Evolutionary conservation across 2,113 vertebrate species (phyloP).

Genomic region (Zosterops lateralis): DNA sequence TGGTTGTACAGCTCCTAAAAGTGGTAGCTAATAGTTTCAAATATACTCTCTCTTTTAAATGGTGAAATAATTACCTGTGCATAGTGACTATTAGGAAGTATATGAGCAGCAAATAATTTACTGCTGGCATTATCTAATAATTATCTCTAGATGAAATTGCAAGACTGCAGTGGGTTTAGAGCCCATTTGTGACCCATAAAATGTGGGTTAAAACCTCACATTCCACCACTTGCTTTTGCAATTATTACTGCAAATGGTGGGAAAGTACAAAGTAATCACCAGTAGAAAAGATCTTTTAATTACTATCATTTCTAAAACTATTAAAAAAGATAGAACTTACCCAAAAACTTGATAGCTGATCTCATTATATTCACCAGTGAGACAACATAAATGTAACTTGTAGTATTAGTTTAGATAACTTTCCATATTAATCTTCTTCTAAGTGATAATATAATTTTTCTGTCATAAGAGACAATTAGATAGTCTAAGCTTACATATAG

Average conservation of each 20-base stretch:
- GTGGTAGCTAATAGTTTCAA: neutral
- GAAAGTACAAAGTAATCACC: constrained; percentile 47
- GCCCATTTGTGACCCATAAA: constrained; percentile 76
- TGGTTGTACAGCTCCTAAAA: neutral
- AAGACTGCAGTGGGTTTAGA: constrained; percentile 73
- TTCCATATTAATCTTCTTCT: neutral
- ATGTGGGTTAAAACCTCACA: constrained; percentile 68
- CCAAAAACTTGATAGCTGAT: neutral
- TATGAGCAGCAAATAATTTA: constrained; percentile 71
- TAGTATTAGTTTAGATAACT: neutral
- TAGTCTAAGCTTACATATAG: neutral
- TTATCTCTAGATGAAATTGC: constrained; percentile 74
- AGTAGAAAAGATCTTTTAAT: constrained; percentile 32
- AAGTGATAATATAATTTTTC: neutral
- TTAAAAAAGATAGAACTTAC: neutral
- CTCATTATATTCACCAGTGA: neutral
- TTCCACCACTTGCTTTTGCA: constrained; percentile 62
- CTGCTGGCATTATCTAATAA: constrained; percentile 70
- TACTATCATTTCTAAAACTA: neutral
- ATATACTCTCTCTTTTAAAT: constrained; percentile 26
- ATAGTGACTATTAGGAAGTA: constrained; percentile 54
- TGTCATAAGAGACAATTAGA: neutral
- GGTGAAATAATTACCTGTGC: constrained; percentile 38
- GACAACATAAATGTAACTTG: neutral
- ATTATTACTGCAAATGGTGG: constrained; percentile 61